phyloP scores from a whole-genome alignment of 2,113 vertebrate species.

The Actenoides hombroni region DNA sequence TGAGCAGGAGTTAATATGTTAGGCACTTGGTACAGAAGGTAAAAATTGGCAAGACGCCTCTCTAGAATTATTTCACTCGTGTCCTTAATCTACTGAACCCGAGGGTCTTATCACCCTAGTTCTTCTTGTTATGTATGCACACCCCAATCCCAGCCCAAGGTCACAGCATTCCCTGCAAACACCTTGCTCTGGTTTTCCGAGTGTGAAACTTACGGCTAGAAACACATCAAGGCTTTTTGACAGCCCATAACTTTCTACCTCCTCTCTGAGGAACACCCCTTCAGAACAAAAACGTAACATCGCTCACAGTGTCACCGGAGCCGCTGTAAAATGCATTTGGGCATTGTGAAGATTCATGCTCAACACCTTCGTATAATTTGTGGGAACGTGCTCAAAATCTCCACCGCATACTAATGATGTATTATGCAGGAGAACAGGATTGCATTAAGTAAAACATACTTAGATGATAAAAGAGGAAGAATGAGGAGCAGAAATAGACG shows the following conservation, averaged over 20 bases:
- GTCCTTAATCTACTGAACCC: not conserved
- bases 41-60: not conserved
- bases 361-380: not conserved
- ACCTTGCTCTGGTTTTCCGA: not conserved
- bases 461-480: not conserved
- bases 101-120: no score
- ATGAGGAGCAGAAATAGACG: not conserved
- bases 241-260: not conserved
- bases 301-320: not conserved
- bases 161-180: not conserved
- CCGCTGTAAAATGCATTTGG: not conserved
- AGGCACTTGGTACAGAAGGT: not conserved
- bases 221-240: constrained; percentile 6
- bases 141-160: not conserved
- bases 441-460: not conserved
- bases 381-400: not conserved
- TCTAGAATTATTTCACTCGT: not conserved
- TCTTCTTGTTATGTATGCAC: not conserved
- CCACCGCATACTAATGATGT: not conserved
- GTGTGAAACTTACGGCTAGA: not conserved
- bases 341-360: constrained; percentile 1
- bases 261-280: not conserved
- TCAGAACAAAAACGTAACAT: not conserved
- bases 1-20: not conserved
- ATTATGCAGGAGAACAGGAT: not conserved